Conservation (phyloP, 2,888 invertebrate genomes). For the Drosophila fulvimacula region DNA sequence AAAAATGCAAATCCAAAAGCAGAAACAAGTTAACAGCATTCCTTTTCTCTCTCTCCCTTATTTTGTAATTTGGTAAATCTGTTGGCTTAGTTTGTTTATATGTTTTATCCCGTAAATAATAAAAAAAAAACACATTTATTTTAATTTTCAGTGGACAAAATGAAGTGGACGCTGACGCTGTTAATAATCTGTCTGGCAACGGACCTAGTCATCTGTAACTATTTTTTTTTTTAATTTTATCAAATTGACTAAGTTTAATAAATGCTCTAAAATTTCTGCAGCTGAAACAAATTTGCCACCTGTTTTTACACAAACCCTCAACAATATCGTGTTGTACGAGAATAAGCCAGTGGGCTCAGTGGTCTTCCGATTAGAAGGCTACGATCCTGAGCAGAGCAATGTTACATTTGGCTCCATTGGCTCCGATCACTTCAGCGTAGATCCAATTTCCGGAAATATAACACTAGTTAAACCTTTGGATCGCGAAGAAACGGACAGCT, state of each 20-base stretch:
- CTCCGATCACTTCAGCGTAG: constrained; percentile 92
- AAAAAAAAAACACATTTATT: constrained; percentile 44
- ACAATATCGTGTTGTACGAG: constrained; percentile 91
- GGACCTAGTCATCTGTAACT: constrained; percentile 49
- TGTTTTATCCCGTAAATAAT: constrained; percentile 24
- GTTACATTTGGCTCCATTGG: constrained; percentile 90
- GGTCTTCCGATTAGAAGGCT: constrained; percentile 91
- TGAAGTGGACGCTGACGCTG: constrained; percentile 51
- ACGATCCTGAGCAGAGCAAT: constrained; percentile 92
- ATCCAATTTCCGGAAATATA: constrained; percentile 91
- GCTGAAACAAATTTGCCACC: constrained; percentile 88
- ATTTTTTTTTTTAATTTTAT: background rate
- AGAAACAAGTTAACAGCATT: constrained; percentile 50
- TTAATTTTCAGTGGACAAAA: constrained; percentile 51
- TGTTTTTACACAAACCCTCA: constrained; percentile 90
- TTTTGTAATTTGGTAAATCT: constrained; percentile 42
- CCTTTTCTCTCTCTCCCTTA: constrained; percentile 19
- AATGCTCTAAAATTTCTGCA: constrained; percentile 27
- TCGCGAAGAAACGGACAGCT: constrained; percentile 92
- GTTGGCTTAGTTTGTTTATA: constrained; percentile 44
- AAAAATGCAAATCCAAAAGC: constrained; percentile 52
- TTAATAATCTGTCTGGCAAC: constrained; percentile 51
- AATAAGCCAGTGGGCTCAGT: constrained; percentile 91
- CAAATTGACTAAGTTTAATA: constrained; percentile 7
- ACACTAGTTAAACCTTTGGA: constrained; percentile 92